Evolutionary conservation across 2,797 vertebrate species (phyloP).

Genomic region (Acanthornis magna): DNA sequence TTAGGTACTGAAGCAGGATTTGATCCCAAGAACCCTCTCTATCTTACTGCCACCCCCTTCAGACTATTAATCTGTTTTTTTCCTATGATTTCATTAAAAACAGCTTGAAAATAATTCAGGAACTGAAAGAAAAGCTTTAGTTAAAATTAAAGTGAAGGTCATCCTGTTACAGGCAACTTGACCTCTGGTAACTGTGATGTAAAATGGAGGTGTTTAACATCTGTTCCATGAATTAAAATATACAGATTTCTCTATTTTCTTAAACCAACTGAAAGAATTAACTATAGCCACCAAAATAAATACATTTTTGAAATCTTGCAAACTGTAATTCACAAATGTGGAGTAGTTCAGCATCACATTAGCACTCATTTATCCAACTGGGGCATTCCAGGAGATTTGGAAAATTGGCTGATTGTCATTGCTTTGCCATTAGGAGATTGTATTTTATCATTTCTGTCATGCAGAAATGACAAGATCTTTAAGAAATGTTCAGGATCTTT

Average conservation of each 20-base stretch:
- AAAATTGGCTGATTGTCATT: not conserved
- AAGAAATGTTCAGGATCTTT: constrained; percentile 17
- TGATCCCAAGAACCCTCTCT: not conserved
- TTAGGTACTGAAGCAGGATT: fast-evolving
- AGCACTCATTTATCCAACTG: constrained; percentile 62
- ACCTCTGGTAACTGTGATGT: not conserved
- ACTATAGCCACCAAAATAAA: constrained; percentile 65
- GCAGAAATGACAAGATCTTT: not conserved
- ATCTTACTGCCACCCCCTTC: not conserved
- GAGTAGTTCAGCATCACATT: constrained; percentile 50
- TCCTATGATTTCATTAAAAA: not conserved
- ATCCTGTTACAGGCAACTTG: not conserved
- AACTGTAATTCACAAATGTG: constrained; percentile 67
- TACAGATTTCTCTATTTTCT: not conserved
- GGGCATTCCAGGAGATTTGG: constrained; percentile 65
- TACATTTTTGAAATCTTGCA: constrained; percentile 70
- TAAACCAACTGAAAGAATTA: not conserved
- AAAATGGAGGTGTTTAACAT: not conserved
- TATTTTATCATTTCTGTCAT: not conserved
- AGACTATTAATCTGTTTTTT: not conserved
- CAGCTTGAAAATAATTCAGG: not conserved
- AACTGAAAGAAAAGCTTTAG: not conserved
- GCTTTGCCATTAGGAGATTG: not conserved
- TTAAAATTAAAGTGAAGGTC: not conserved
- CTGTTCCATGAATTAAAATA: not conserved